Evolutionary conservation across 92 coral and sea anemone species (phyloP).

Genomic region (Epizoanthus stellaris): DNA sequence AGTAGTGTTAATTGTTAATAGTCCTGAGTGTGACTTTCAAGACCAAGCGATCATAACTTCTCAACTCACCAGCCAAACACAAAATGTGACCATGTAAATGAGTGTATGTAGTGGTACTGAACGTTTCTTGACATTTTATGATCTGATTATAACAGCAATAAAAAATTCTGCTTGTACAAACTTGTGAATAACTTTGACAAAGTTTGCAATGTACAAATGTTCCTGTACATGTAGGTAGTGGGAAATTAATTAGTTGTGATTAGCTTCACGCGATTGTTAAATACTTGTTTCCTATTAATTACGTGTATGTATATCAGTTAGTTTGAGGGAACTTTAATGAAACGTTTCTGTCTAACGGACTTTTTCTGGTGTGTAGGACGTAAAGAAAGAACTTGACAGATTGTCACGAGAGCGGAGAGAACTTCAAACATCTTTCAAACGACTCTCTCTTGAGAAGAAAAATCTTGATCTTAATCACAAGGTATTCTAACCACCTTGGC

Average conservation of each 20-base stretch:
- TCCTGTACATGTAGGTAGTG: too few species aligned
- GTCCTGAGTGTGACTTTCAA: too few species aligned
- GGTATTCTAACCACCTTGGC: conserved; percentile 48
- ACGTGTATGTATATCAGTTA: not conserved
- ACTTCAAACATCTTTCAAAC: conserved; percentile 54
- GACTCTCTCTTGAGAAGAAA: conserved; percentile 61
- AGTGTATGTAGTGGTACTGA: too few species aligned
- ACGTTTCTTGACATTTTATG: too few species aligned
- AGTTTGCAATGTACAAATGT: too few species aligned
- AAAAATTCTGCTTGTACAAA: too few species aligned
- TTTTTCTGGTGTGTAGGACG: conserved; percentile 50
- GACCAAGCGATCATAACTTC: too few species aligned
- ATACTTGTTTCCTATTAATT: not conserved
- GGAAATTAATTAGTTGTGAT: not conserved
- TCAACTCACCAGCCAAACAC: too few species aligned
- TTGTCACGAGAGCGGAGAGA: conserved; percentile 57
- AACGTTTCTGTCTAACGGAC: conserved; percentile 28
- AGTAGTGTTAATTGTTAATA: too few species aligned
- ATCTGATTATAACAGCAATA: too few species aligned
- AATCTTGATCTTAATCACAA: conserved; percentile 58
- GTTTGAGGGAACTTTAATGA: not conserved
- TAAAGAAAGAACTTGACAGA: conserved; percentile 51
- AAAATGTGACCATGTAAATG: too few species aligned
- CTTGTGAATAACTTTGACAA: too few species aligned
- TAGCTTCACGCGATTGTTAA: not conserved